Conservation (phyloP, 2,888 invertebrate species). For the Drosophila monieri region DNA sequence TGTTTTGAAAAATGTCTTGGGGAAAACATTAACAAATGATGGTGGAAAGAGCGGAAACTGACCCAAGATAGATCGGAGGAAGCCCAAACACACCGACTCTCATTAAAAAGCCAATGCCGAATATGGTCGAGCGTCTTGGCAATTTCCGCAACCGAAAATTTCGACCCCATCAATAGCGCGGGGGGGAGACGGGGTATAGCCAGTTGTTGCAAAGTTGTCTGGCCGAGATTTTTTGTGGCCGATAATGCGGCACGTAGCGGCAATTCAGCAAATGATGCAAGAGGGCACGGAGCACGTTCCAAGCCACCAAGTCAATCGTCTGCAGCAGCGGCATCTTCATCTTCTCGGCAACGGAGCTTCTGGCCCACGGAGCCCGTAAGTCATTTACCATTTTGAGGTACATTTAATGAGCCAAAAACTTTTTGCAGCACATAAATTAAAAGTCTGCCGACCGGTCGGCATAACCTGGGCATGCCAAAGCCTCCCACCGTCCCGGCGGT, state of each 20-base stretch:
- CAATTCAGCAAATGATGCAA: slow-evolving; percentile 75
- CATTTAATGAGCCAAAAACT: slow-evolving; percentile 79
- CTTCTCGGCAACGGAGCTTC: slow-evolving; percentile 13
- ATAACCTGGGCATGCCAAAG: slow-evolving; percentile 14
- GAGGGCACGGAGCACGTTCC: slow-evolving; percentile 17
- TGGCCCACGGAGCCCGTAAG: slow-evolving; percentile 51
- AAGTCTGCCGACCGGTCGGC: slow-evolving; percentile 44
- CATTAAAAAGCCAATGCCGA: slow-evolving; percentile 50
- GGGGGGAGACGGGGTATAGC: slow-evolving; percentile 17
- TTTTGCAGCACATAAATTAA: slow-evolving; percentile 77
- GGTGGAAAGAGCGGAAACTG: slow-evolving; percentile 23
- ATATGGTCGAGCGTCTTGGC: slow-evolving; percentile 38
- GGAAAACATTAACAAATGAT: slow-evolving; percentile 51
- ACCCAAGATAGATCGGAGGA: slow-evolving; percentile 21
- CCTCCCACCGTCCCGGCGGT: neutral
- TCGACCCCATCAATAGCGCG: slow-evolving; percentile 60
- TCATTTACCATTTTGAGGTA: slow-evolving; percentile 78
- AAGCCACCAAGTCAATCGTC: slow-evolving; percentile 32
- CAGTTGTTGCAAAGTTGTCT: slow-evolving; percentile 42
- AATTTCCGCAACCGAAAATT: slow-evolving; percentile 29
- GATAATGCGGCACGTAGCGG: slow-evolving; percentile 73
- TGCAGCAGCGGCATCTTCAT: slow-evolving; percentile 57
- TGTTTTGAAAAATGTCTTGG: slow-evolving; percentile 16
- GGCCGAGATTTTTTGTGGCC: slow-evolving; percentile 61
- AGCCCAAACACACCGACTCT: slow-evolving; percentile 29